Conservation (phyloP, 2,888 invertebrate genomes). For the Acronicta aceris region DNA sequence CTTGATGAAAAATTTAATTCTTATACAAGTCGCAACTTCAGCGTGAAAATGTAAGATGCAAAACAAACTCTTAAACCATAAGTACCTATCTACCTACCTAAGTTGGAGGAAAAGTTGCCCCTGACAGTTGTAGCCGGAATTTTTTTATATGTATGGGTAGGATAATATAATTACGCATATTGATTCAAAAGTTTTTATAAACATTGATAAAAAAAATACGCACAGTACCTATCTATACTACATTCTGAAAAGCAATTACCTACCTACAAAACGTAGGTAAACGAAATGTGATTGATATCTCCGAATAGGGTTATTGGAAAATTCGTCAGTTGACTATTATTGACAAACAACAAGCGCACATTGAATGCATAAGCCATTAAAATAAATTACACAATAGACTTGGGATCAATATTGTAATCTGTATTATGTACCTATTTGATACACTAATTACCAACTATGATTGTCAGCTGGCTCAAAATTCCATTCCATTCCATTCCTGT, state of each 20-base stretch:
- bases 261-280: neutral
- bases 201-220: no score
- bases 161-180: no score
- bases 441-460: conserved; percentile 23
- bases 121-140: neutral
- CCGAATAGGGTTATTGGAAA: neutral
- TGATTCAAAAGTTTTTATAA: no score
- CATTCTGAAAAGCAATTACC: neutral
- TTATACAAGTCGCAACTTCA: neutral
- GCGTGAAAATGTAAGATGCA: conserved; percentile 7
- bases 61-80: conserved; percentile 4
- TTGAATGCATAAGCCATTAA: neutral
- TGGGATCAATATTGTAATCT: conserved; percentile 22
- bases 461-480: conserved; percentile 17
- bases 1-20: conserved; percentile 26
- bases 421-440: conserved; percentile 11
- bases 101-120: conserved; percentile 1
- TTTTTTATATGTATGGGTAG: no score
- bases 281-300: neutral
- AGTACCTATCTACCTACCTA: neutral
- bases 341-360: neutral
- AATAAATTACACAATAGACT: conserved; percentile 13
- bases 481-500: conserved; percentile 6
- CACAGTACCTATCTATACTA: no score
- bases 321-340: neutral